A percentile compares a stretch with the other conserved stretches of the same genome.
Conservation (phyloP, 2,797 vertebrate genomes). For the Prunella strophiata region DNA sequence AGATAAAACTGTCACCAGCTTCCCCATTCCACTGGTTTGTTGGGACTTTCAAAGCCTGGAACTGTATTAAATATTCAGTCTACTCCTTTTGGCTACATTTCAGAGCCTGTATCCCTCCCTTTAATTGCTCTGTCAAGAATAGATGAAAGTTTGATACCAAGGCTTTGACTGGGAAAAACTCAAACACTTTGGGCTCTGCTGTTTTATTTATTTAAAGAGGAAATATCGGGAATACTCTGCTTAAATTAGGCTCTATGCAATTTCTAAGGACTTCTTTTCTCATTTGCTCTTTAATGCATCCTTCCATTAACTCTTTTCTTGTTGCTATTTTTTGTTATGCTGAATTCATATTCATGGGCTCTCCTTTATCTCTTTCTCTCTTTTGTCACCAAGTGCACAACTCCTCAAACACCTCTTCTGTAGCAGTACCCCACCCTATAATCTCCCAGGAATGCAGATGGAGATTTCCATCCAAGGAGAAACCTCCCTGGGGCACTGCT, state of each 20-base stretch:
- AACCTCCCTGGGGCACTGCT: not conserved
- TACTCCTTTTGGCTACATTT: constrained; percentile 46
- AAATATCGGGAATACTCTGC: constrained; percentile 14
- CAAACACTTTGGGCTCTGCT: constrained; percentile 15
- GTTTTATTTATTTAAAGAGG: constrained; percentile 20
- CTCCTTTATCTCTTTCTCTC: not conserved
- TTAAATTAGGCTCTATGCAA: constrained; percentile 27
- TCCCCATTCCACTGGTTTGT: constrained; percentile 34
- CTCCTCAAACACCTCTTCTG: not conserved
- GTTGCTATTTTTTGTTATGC: not conserved
- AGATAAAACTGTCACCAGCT: constrained; percentile 59
- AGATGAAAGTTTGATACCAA: constrained; percentile 60
- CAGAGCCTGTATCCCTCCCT: constrained; percentile 25
- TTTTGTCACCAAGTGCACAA: not conserved
- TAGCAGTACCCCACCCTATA: not conserved
- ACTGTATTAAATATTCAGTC: constrained; percentile 64
- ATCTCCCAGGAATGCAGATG: not conserved
- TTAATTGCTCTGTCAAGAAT: constrained; percentile 58
- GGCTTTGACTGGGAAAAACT: constrained; percentile 41
- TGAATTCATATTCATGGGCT: not conserved
- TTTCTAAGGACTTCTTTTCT: not conserved
- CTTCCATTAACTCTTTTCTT: not conserved
- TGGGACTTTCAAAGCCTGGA: constrained; percentile 64
- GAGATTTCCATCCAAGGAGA: not conserved
- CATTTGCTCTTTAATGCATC: constrained; percentile 1